Percentiles rank a stretch among this genome's conserved stretches.
phyloP scores from a whole-genome alignment of 2,797 vertebrate genomes.

The Parambassis ranga region DNA sequence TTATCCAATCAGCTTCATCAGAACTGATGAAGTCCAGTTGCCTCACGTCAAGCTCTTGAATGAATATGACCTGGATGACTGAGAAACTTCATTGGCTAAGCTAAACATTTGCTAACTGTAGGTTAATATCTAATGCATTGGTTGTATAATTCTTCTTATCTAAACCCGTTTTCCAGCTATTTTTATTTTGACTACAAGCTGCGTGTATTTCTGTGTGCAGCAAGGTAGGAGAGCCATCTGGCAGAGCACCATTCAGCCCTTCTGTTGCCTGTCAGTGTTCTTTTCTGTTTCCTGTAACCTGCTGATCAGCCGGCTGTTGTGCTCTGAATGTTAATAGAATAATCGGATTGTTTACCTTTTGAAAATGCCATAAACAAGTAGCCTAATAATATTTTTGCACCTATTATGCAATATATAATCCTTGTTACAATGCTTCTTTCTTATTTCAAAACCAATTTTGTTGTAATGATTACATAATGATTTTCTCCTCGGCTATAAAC shows the following conservation, averaged over 20 bases:
- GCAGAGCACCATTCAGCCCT: neutral
- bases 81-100: too few species aligned
- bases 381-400: neutral
- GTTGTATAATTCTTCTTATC: neutral
- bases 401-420: neutral
- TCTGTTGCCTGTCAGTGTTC: neutral
- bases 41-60: too few species aligned
- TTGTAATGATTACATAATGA: neutral
- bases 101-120: too few species aligned
- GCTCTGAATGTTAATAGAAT: neutral
- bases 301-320: constrained; percentile 42
- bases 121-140: neutral
- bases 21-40: too few species aligned
- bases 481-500: neutral
- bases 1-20: too few species aligned
- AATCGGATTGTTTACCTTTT: neutral
- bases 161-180: too few species aligned
- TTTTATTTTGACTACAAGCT: too few species aligned
- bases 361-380: neutral
- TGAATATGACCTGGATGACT: too few species aligned
- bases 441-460: neutral
- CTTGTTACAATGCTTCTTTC: neutral
- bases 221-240: constrained; percentile 20
- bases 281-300: constrained; percentile 28
- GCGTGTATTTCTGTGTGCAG: neutral